Base-by-base conservation (phyloP, 1,140 invertebrate species). In the Lycorma delicatula region DNA sequence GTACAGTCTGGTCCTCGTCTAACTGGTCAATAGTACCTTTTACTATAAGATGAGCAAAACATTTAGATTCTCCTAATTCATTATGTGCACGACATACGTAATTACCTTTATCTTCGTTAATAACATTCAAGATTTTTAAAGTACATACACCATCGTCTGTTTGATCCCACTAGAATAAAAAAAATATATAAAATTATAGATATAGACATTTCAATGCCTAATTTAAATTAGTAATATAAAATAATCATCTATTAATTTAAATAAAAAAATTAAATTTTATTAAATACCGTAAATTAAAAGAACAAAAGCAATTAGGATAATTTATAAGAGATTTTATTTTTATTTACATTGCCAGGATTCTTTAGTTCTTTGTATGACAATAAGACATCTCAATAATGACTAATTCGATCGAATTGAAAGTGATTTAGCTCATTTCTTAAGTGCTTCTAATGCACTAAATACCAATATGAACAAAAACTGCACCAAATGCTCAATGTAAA, bases 11-110 rank as follows among this genome's bases (percentile, higher is more conserved):
- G 11, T 47, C 20, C 22, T 29, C 0, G 51, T 31, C 9, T 64
- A 60, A 29, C 58, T 54, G 1, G 61, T 63, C 22, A 13, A 58
- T 54, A 52, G 63, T 54, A 0, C 78, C 74, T 69, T 84, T 85
- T 0, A 89, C 84, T 38, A 85, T 87, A 2, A 91, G 66, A 61
- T 87, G 83, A 0, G 86, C 84, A 59, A 89, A 87, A 63, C 86
- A 87, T 66, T 89, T 88, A 0, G 84, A 85, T 63, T 89, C 85
- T n/a, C 88, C 88, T 20, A 77, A 73, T 18, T 71, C 65, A 70
- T 89, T 91, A 1, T 73, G 75, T 0, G 87, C 87, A 67, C 85
- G 85, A 0, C 83, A 83, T 0, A 84, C 85, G 66, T 89, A 91
- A 52, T 87, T 83, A 2, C 87, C 87, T 64, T 83, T 82, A 64